These are phyloP conservation scores for Orientallactaga bullata DNA, from an alignment of 2,113 vertebrate species.

Conservation along the genomic window DNA sequence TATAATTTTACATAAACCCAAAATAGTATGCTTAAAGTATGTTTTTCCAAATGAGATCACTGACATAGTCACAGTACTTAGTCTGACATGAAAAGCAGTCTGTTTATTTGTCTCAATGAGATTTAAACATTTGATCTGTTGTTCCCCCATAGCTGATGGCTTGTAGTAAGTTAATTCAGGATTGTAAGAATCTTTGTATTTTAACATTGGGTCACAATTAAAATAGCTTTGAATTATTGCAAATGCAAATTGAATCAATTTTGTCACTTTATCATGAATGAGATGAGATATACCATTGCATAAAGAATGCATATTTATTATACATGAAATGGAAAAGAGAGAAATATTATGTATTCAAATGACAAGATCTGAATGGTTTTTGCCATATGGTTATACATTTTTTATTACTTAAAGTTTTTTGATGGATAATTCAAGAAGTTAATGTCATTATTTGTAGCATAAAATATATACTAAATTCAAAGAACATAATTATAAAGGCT, in stretches of 20 bases:
- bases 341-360: slow-evolving; percentile 67
- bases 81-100: not conserved
- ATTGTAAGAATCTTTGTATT: not conserved
- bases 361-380: slow-evolving; percentile 53
- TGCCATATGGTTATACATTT: slow-evolving; percentile 72
- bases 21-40: not conserved
- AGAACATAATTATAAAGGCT: slow-evolving; percentile 8
- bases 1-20: not conserved
- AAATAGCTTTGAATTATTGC: not conserved
- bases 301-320: slow-evolving; percentile 67
- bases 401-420: slow-evolving; percentile 68
- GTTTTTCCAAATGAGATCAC: not conserved
- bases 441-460: not conserved
- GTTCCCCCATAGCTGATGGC: not conserved
- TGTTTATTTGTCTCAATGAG: not conserved
- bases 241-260: not conserved
- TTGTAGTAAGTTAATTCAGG: not conserved
- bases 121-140: not conserved
- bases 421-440: slow-evolving; percentile 64
- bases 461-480: slow-evolving; percentile 34
- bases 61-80: not conserved
- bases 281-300: slow-evolving; percentile 28
- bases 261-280: slow-evolving; percentile 61
- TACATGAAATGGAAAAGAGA: slow-evolving; percentile 48
- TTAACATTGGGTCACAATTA: slow-evolving; percentile 2